Percentiles rank a stretch among this genome's conserved stretches.
These are phyloP conservation scores for Peromyscus californicus DNA, from an alignment of 2,113 vertebrate genomes.

Conservation along the genomic window DNA sequence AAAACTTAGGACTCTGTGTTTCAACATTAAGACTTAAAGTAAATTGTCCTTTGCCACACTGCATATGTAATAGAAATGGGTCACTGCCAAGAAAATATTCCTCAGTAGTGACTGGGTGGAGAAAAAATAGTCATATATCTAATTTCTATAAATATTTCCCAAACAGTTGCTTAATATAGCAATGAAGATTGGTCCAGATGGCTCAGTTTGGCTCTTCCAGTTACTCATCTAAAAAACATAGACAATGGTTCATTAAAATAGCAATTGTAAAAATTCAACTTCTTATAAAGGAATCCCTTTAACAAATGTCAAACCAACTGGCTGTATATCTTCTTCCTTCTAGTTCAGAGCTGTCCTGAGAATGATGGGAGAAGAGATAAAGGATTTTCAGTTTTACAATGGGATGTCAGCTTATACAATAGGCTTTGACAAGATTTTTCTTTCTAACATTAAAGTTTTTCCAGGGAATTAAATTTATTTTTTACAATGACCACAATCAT, in stretches of 20 bases:
- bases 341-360: neutral
- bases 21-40: neutral
- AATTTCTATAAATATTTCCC: constrained; percentile 41
- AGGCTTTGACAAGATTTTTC: neutral
- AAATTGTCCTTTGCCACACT: neutral
- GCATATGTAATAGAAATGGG: neutral
- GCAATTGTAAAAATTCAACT: neutral
- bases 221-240: neutral
- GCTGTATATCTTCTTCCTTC: neutral
- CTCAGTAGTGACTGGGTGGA: neutral
- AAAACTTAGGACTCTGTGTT: neutral
- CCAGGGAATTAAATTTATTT: neutral
- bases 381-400: neutral
- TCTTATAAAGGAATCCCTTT: neutral
- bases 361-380: neutral
- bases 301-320: constrained; percentile 38
- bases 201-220: neutral
- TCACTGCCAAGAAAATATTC: neutral
- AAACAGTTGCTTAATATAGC: constrained; percentile 17
- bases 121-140: neutral
- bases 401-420: neutral
- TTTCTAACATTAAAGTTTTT: neutral
- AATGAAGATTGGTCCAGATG: neutral
- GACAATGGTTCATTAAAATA: constrained; percentile 1
- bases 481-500: neutral